Evolutionary conservation across 1,140 invertebrate species (phyloP).

Genomic region (Cyclargus thomasi): DNA sequence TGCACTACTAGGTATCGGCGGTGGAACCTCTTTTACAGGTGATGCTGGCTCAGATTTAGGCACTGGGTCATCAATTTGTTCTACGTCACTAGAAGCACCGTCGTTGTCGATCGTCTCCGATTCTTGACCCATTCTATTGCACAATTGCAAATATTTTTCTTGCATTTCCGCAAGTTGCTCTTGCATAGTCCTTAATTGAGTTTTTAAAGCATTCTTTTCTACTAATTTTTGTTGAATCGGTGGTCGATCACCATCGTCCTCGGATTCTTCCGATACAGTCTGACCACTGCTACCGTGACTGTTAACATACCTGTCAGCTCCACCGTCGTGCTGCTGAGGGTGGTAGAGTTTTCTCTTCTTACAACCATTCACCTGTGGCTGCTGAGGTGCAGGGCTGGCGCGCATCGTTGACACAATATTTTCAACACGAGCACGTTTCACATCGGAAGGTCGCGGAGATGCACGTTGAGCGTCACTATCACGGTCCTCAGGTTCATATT

Average conservation of each 20-base stretch:
- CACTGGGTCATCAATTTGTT: slow-evolving; percentile 76
- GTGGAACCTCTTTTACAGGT: slow-evolving; percentile 75
- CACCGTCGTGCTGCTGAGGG: slow-evolving; percentile 92
- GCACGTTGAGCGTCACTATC: slow-evolving; percentile 76
- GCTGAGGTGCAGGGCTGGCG: slow-evolving; percentile 85
- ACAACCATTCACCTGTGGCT: slow-evolving; percentile 89
- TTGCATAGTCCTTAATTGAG: slow-evolving; percentile 89
- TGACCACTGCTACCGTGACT: slow-evolving; percentile 70
- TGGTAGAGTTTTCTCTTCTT: slow-evolving; percentile 98
- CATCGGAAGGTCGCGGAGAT: slow-evolving; percentile 79
- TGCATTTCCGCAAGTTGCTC: slow-evolving; percentile 93
- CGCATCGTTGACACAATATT: slow-evolving; percentile 95
- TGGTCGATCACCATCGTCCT: slow-evolving; percentile 84
- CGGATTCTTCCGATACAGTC: slow-evolving; percentile 80
- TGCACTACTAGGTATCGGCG: slow-evolving; percentile 66
- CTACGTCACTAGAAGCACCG: slow-evolving; percentile 82
- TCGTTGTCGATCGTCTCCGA: slow-evolving; percentile 83
- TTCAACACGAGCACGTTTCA: slow-evolving; percentile 94
- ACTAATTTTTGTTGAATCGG: slow-evolving; percentile 87
- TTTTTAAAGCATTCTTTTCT: slow-evolving; percentile 89
- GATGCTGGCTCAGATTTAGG: slow-evolving; percentile 77
- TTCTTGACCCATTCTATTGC: slow-evolving; percentile 88
- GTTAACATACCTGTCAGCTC: slow-evolving; percentile 79
- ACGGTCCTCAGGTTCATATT: slow-evolving; percentile 80
- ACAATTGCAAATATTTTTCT: slow-evolving; percentile 91